Conservation (phyloP, 2,888 invertebrate species). For the Lithophane ornitopus region DNA sequence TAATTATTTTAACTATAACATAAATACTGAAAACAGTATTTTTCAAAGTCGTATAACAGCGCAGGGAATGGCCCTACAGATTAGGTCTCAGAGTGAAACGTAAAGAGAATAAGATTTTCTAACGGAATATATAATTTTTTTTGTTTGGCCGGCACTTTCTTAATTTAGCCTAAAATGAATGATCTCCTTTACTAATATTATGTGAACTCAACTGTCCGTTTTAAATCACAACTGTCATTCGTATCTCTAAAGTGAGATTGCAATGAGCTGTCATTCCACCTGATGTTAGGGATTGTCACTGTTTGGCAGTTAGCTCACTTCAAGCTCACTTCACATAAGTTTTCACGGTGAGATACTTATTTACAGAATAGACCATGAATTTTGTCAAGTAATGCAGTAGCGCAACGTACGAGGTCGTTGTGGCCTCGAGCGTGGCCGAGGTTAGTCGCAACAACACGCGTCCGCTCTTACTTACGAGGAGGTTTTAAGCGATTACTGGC, state of each 20-base stretch:
- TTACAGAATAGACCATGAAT: not conserved
- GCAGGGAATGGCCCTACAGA: no score
- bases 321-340: not conserved
- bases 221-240: not conserved
- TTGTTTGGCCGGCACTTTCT: no score
- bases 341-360: not conserved
- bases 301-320: not conserved
- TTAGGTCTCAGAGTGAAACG: no score
- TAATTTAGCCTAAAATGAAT: no score
- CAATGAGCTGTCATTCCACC: not conserved
- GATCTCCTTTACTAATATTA: not conserved
- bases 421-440: not conserved
- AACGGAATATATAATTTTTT: no score
- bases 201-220: not conserved
- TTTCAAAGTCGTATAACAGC: no score
- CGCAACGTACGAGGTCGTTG: not conserved
- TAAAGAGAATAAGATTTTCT: no score
- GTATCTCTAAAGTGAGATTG: no score
- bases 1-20: no score
- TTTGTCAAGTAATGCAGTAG: not conserved
- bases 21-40: no score
- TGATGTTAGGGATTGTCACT: not conserved
- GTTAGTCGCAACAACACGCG: not conserved
- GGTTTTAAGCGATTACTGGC: not conserved
- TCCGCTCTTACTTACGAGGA: not conserved